Conservation (phyloP, 1,140 invertebrate genomes). For the Pristionchus pacificus region DNA sequence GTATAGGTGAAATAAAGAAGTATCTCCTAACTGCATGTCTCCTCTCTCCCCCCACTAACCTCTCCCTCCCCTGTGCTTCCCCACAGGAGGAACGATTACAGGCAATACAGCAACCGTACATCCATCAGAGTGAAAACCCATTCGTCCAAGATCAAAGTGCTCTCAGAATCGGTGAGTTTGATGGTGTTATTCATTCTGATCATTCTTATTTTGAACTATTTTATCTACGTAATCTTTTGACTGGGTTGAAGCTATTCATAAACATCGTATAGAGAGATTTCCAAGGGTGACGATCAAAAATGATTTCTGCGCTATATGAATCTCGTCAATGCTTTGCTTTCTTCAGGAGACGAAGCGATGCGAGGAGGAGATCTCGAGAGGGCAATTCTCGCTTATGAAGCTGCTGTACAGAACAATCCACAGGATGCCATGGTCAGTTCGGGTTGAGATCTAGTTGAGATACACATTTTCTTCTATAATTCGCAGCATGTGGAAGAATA, state of each 20-base stretch:
- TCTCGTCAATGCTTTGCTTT: neutral
- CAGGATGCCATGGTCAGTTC: slow-evolving; percentile 69
- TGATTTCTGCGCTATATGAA: neutral
- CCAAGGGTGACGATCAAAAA: neutral
- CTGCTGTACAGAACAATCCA: slow-evolving; percentile 79
- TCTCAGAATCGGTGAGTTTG: neutral
- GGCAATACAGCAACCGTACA: neutral
- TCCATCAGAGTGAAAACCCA: neutral
- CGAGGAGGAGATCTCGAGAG: slow-evolving; percentile 54
- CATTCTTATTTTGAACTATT: no score
- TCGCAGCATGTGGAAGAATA: no score
- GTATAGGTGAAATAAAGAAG: no score
- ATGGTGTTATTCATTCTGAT: no score
- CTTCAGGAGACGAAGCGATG: slow-evolving; percentile 32
- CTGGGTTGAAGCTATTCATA: slow-evolving; percentile 10
- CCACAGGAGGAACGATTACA: neutral
- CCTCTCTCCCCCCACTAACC: neutral
- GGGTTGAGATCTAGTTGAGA: neutral
- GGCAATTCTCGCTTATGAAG: slow-evolving; percentile 92
- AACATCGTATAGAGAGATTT: slow-evolving; percentile 5
- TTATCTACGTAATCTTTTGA: no score
- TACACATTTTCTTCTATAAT: no score
- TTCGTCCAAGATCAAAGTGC: neutral
- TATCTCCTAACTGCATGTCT: neutral
- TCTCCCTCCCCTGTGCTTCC: neutral